Conservation (phyloP, 2,888 invertebrate species). For the Harpalus rubripes region DNA sequence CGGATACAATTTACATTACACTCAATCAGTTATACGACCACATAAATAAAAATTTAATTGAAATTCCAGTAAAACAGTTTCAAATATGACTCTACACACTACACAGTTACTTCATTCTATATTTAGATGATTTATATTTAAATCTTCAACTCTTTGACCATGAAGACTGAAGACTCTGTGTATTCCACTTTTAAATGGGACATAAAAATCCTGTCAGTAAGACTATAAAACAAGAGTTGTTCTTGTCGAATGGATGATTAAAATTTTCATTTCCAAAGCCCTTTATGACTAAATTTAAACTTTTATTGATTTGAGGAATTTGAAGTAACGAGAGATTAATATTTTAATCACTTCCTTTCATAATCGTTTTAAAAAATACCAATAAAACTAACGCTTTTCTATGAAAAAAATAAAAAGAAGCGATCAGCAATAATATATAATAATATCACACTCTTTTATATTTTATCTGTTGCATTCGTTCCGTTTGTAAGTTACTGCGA, state of each 20-base stretch:
- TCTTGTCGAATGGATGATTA: conserved; percentile 29
- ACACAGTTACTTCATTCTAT: conserved; percentile 34
- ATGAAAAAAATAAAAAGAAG: conserved; percentile 10
- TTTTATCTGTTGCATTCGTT: not conserved
- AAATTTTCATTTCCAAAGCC: conserved; percentile 30
- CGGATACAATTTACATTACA: conserved; percentile 10
- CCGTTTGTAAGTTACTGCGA: not conserved
- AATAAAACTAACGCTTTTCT: conserved; percentile 41
- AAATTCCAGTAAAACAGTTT: conserved; percentile 35
- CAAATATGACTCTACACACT: conserved; percentile 35
- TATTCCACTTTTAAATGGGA: conserved; percentile 50
- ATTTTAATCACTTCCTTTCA: conserved; percentile 40
- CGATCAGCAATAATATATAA: conserved; percentile 6
- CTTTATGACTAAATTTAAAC: conserved; percentile 27
- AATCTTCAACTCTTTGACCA: conserved; percentile 7
- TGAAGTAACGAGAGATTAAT: conserved; percentile 20
- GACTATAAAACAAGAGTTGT: conserved; percentile 15
- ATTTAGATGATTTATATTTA: conserved; percentile 53
- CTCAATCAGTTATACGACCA: conserved; percentile 12
- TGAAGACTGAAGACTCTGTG: not conserved
- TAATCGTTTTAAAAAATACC: conserved; percentile 40
- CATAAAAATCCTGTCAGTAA: conserved; percentile 45
- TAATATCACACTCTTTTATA: conserved; percentile 9
- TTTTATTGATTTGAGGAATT: conserved; percentile 26
- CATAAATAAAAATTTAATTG: conserved; percentile 50